Base-by-base conservation (phyloP, 2,113 vertebrate species). In the Hemiprocne comata region DNA sequence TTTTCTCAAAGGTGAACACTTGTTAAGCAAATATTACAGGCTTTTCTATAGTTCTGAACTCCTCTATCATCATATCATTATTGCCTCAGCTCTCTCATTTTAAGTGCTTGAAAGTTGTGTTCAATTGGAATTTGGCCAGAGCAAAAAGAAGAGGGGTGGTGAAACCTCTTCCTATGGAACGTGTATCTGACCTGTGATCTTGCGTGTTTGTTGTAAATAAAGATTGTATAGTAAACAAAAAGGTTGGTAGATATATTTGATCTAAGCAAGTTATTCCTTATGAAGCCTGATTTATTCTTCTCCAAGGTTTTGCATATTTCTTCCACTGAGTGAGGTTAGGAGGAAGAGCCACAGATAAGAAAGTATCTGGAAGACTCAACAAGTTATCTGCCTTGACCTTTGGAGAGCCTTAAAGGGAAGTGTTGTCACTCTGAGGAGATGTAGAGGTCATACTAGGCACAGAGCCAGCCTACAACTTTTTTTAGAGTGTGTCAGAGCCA, bases 381-480 rank as follows among this genome's bases (percentile, higher is more conserved):
- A 98, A 97, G 98, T 98, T 98, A 98, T 98, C 98, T 96, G 93
- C 88, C 80, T 81, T 89, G 97, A 98, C 98, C 98, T 98, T 95
- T 98, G 94, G 94, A 98, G 97, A 97, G 97, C 97, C 97, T 95
- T 97, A 94, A 93, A 97, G 95, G 91, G 93, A 97, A 98, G 98
- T 98, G 98, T 98, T 98, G 98, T 98, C 98, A 98, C 96, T 97
- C 89, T 23, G 86, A 94, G 97, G 95, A 97, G 97, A 98, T 97
- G 96, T 97, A 94, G 92, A 97, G 97, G 98, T 97, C 96, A 94
- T 75, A 62, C 79, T 89, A 96, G 96, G 97, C 95, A 96, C 29
- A 73, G 87, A 92, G 96, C 96, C 94, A 95, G 92, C 89, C 89
- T 92, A 91, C 91, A 94, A 95, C 94, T 97, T 96, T 97, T 97